Evolutionary conservation across 1,140 invertebrate genomes (phyloP), one percentile per base, ranked within the genome.

Genomic region (Ephestia elutella): DNA sequence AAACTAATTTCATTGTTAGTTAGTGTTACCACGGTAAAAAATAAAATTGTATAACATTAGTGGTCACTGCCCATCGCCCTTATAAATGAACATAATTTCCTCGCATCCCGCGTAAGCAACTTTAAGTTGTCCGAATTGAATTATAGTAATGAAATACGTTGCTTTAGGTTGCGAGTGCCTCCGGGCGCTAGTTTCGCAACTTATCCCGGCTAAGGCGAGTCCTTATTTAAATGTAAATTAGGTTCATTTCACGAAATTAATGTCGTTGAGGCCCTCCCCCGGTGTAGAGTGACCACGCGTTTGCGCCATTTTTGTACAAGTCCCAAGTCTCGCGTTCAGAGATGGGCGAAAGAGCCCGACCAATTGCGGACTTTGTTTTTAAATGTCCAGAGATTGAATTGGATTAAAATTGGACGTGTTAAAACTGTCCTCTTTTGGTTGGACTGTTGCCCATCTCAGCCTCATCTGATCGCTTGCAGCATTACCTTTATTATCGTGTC

Each of bases 221-320:
- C 92, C 93, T 94, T 94, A 94, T 94, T 94, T 94, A 93, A 93
- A 94, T 93, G 93, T 91, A 94, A 94, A 94, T 94, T 93, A 94
- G 93, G 92, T 94, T 94, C 93, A 93, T 94, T 94, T 93, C 92
- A 91, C 92, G 92, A 93, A 93, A 94, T 94, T 94, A 94, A 94
- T 94, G 93, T 93, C 92, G 86, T 89, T 78, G 82, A 83, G 85
- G 75, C 75, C 83, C 87, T 80, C 85, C 84, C 79, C 77, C 75
- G 54, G 57, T 54, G 71, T 78, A 75, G 56, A 55, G 76, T 76
- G 71, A 61, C 82, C 77, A 81, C 68, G 28, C 38, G 35, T 20
- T 28, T 11, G 13, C 59, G 21, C 54, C 56, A 50, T 71, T 66
- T 62, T 44, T 19, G 73, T 65, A 70, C 50, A 57, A 59, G 71